Conservation (phyloP, 2,888 invertebrate species). For the Oasisia sp. region DNA sequence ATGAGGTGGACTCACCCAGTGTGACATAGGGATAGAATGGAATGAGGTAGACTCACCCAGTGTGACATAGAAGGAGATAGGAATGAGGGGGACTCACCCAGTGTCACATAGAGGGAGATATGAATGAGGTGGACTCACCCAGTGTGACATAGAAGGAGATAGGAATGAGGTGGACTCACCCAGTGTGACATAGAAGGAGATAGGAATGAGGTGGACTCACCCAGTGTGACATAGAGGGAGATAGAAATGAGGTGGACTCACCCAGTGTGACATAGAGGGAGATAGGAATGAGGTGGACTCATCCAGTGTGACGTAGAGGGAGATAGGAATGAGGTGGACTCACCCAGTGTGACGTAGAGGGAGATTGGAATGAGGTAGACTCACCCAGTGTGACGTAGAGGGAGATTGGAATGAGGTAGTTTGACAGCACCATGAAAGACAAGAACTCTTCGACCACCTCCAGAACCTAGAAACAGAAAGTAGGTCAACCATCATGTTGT, state of each 20-base stretch:
- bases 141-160: slow-evolving; percentile 88
- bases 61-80: too few relatives aligned
- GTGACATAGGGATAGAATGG: too few relatives aligned
- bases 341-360: slow-evolving; percentile 85
- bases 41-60: too few relatives aligned
- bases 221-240: slow-evolving; percentile 71
- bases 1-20: too few relatives aligned
- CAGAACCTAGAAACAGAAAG: slow-evolving; percentile 31
- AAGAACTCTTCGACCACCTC: slow-evolving; percentile 71
- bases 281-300: slow-evolving; percentile 79
- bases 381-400: slow-evolving; percentile 86
- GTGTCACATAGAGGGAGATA: slow-evolving; percentile 86
- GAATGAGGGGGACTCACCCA: slow-evolving; percentile 78
- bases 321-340: slow-evolving; percentile 80
- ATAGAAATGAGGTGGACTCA: slow-evolving; percentile 64
- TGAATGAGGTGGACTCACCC: slow-evolving; percentile 79
- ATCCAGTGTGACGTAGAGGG: slow-evolving; percentile 86
- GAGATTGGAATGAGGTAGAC: slow-evolving; percentile 87
- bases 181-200: slow-evolving; percentile 69
- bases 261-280: slow-evolving; percentile 88
- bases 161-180: slow-evolving; percentile 79
- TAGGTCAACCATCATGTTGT: not conserved
- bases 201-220: slow-evolving; percentile 68
- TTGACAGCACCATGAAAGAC: slow-evolving; percentile 80
- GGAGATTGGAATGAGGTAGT: slow-evolving; percentile 88